phyloP scores from a whole-genome alignment of 2,113 vertebrate species.

The Scopus umbretta region DNA sequence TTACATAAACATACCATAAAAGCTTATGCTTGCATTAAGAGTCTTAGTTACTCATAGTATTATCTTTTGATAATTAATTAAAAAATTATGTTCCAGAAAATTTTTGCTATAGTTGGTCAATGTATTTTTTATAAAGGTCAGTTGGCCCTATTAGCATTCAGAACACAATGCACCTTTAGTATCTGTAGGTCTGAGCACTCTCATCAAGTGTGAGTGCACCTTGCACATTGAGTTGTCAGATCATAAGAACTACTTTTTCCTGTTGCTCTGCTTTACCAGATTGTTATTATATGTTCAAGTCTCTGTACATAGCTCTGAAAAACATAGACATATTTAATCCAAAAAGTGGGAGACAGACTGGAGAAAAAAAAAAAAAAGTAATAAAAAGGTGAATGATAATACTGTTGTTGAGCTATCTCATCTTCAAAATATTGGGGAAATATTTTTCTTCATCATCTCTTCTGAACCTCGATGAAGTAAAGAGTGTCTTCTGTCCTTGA shows the following conservation, averaged over 20 bases:
- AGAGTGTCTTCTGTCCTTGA: background rate
- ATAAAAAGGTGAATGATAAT: background rate
- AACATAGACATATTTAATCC: background rate
- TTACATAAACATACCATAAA: background rate
- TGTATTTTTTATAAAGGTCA: slow-evolving; percentile 5
- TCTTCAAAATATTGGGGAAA: background rate
- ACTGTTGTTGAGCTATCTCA: background rate
- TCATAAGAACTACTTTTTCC: background rate
- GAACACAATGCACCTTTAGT: background rate
- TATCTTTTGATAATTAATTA: slow-evolving; percentile 44
- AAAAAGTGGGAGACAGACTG: background rate
- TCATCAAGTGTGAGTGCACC: background rate
- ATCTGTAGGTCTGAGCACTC: background rate
- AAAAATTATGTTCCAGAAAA: slow-evolving; percentile 10
- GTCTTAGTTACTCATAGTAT: slow-evolving; percentile 18
- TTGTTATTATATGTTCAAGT: background rate
- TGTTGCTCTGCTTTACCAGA: background rate
- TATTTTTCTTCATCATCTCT: background rate
- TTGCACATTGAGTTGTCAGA: background rate
- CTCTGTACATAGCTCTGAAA: background rate
- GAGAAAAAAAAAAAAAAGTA: background rate
- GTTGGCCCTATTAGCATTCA: background rate
- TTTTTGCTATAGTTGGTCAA: background rate
- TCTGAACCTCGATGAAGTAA: background rate
- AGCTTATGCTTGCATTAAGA: background rate